These are phyloP conservation scores for Anableps anableps DNA, from an alignment of 2,797 vertebrate genomes.

Conservation along the genomic window DNA sequence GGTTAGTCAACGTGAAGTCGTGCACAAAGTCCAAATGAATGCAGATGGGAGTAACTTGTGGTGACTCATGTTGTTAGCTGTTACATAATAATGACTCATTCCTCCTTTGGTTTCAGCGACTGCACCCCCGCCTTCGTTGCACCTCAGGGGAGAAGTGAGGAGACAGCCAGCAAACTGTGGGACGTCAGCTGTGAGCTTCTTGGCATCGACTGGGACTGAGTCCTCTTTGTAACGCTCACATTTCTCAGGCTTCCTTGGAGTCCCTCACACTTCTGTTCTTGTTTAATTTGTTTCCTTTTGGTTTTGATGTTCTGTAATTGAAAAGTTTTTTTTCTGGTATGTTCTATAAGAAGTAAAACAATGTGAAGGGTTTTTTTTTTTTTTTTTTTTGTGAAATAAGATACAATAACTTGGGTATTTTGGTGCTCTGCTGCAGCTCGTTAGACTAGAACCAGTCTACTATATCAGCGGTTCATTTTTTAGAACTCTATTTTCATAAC, in stretches of 20 bases:
- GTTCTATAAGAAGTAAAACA: conserved; percentile 51
- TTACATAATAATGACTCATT: conserved; percentile 5
- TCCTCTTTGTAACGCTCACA: conserved; percentile 14
- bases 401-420: conserved; percentile 50
- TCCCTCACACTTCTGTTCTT: conserved; percentile 35
- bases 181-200: conserved; percentile 91
- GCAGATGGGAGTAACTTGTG: not conserved
- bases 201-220: conserved; percentile 88
- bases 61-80: conserved; percentile 21
- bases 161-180: conserved; percentile 88
- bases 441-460: conserved; percentile 42
- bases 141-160: conserved; percentile 86
- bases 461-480: conserved; percentile 51
- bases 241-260: conserved; percentile 32
- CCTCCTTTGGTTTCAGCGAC: conserved; percentile 79
- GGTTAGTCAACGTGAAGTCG: not conserved
- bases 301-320: conserved; percentile 52
- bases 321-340: conserved; percentile 57
- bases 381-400: conserved; percentile 64
- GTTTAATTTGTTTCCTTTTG: conserved; percentile 33
- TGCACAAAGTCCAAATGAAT: not conserved
- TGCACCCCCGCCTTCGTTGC: conserved; percentile 88
- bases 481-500: conserved; percentile 66
- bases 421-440: conserved; percentile 39
- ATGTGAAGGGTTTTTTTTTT: conserved; percentile 67